These are phyloP conservation scores for Galeopterus variegatus DNA, from an alignment of 2,113 vertebrate genomes.

Conservation along the genomic window DNA sequence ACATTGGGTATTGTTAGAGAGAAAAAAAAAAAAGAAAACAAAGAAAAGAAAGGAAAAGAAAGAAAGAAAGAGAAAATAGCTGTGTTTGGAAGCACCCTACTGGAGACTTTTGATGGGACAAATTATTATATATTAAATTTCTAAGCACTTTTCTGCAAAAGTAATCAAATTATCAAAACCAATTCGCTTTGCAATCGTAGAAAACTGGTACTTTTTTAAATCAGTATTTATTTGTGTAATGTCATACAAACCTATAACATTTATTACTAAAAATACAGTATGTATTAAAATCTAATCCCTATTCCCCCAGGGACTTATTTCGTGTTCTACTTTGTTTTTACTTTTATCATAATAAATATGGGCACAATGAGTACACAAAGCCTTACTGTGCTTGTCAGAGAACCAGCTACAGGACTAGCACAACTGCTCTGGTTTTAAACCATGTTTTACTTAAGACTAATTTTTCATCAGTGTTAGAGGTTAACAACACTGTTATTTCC, in stretches of 20 bases:
- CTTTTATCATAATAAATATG: background rate
- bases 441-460: constrained; percentile 83
- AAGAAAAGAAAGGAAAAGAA: too few relatives aligned
- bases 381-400: constrained; percentile 50
- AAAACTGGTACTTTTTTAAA: constrained; percentile 4
- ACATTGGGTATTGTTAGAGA: too few relatives aligned
- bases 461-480: constrained; percentile 89
- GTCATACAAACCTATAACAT: constrained; percentile 12
- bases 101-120: background rate
- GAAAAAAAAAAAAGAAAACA: too few relatives aligned
- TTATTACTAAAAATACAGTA: background rate
- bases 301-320: background rate
- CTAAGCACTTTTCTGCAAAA: constrained; percentile 27
- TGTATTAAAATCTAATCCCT: constrained; percentile 51
- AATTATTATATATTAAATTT: constrained; percentile 8
- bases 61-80: background rate
- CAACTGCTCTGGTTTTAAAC: constrained; percentile 71
- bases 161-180: constrained; percentile 58
- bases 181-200: constrained; percentile 17
- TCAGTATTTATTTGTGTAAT: background rate
- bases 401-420: constrained; percentile 57
- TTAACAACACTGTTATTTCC: constrained; percentile 90
- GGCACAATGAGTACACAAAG: constrained; percentile 70
- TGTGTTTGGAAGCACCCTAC: background rate
- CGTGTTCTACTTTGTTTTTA: background rate